A percentile compares a stretch with the other conserved stretches of the same genome.
phyloP scores from a whole-genome alignment of 2,888 invertebrate genomes.

The Atherix ibis region DNA sequence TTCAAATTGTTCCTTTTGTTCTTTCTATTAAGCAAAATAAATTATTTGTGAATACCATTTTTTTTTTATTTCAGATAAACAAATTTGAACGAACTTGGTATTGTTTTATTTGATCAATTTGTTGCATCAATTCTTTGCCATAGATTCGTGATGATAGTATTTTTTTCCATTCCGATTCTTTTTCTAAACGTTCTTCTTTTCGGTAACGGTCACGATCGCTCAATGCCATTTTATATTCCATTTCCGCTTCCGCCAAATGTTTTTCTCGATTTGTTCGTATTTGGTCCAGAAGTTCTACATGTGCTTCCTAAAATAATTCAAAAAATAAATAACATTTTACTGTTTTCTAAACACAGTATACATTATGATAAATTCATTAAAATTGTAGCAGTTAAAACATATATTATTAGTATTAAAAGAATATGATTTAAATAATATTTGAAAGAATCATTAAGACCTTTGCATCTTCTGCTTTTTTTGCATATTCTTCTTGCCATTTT shows the following conservation, averaged over 20 bases:
- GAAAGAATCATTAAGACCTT: slow-evolving; percentile 2
- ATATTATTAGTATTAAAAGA: too few relatives aligned
- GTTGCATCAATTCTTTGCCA: slow-evolving; percentile 2
- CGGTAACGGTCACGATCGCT: slow-evolving; percentile 1
- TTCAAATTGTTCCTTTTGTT: slow-evolving; percentile 4
- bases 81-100: slow-evolving; percentile 2
- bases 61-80: neutral
- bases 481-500: slow-evolving; percentile 1
- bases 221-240: slow-evolving; percentile 3
- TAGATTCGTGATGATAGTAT: slow-evolving; percentile 1
- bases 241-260: slow-evolving; percentile 2
- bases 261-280: slow-evolving; percentile 6
- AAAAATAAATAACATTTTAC: slow-evolving; percentile 1
- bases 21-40: slow-evolving; percentile 4
- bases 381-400: too few relatives aligned
- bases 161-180: neutral
- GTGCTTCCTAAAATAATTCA: slow-evolving; percentile 7
- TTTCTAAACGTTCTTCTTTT: neutral
- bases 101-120: slow-evolving; percentile 6
- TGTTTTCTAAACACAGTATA: neutral
- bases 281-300: slow-evolving; percentile 6
- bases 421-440: too few relatives aligned
- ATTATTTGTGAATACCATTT: too few relatives aligned
- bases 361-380: too few relatives aligned
- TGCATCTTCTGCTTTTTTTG: slow-evolving; percentile 6